Evolutionary conservation across 2,113 vertebrate genomes (phyloP), one percentile per base, ranked within the genome.

Genomic region (Ictidomys tridecemlineatus): DNA sequence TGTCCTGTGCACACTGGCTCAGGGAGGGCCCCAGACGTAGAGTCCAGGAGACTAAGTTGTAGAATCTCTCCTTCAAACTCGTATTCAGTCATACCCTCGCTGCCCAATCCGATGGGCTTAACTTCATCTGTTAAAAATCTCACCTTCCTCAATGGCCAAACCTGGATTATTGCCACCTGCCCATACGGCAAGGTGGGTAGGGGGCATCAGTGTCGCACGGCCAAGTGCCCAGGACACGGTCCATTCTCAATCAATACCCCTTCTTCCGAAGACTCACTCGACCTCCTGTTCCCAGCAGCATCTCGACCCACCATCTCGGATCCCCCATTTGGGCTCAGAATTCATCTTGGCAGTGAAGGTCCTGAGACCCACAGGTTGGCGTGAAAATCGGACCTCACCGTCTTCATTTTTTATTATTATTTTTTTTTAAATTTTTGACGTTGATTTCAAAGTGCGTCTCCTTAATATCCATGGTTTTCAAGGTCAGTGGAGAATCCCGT

Each of bases 401-500:
- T 20, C 22, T 14, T 51, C 1, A 2, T 12, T 13, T 48, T 65
- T 14, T 4, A 16, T 53, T n/a, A n/a, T n/a, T n/a, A n/a, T 74
- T 20, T 1, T 72, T 14, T 82, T 45, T 1, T 72, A 11, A n/a
- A n/a, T 82, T 45, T 45, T 39, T 8, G 22, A 9, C 17, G 3
- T 58, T n/a, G 63, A 67, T 97, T 97, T 96, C 86, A 45, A 37
- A 32, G 32, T 70, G 69, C 51, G 0, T 93, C 22, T 86, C 79
- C 70, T 93, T 42, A 32, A 37, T 45, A 17, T 69, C 76, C 48
- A 82, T 18, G 80, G 76, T 89, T n/a, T 96, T 92, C 84, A 48
- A 84, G 85, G 97, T 65, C 76, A 76, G 76, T 24, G 69, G 95
- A 84, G 93, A 94, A 93, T 79, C 13, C 1, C 39, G 51, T 78